Evolutionary conservation across 2,888 invertebrate species (phyloP), one percentile per base, ranked within the genome.

Genomic region (Rhagonycha lutea): DNA sequence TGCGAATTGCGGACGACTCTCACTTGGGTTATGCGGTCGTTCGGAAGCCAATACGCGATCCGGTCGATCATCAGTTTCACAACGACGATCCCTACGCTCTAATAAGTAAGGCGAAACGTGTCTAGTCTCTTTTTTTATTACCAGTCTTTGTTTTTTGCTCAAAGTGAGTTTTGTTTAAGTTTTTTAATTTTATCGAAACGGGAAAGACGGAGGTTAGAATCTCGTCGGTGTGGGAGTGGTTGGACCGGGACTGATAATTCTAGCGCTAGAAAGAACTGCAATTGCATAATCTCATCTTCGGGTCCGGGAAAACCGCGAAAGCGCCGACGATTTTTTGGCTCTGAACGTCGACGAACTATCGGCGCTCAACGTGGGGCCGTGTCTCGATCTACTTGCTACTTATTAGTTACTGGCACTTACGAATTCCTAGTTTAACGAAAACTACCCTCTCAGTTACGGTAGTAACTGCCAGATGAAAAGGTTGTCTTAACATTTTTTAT

Each of bases 61-160:
- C 88, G 81, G 89, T 94, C 47, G 91, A 90, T 83, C 94, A 94
- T 85, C 92, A 92, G 84, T 91, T 91, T 82, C 92, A 92, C 81
- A 95, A 95, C 85, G 93, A 95, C 73, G 92, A 92, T 79, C 94
- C 94, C 83, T 96, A 96, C 88, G 95, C 95, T 78, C 91, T 95
- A 84, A 93, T 96, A 74, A 95, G 95, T 86, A 95, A 95, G 88
- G 93, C 95, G 84, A 95, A 95, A 91, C 91, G 93, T 88, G 95
- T 95, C 87, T 95, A 91, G 89, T 87, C 86, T 78, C 61, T 70
- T 29, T 68, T 32, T 23, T 61, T 69, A 68, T 47, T 47, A 47
- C 47, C 47, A 47, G 47, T 47, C 47, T 47, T 47, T 47, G 47
- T 47, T 47, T 47, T 47, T n/a, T 47, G 47, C 47, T 47, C 47